These are phyloP conservation scores for Dolichallabes microphthalmus DNA, from an alignment of 2,113 vertebrate species.

Conservation along the genomic window DNA sequence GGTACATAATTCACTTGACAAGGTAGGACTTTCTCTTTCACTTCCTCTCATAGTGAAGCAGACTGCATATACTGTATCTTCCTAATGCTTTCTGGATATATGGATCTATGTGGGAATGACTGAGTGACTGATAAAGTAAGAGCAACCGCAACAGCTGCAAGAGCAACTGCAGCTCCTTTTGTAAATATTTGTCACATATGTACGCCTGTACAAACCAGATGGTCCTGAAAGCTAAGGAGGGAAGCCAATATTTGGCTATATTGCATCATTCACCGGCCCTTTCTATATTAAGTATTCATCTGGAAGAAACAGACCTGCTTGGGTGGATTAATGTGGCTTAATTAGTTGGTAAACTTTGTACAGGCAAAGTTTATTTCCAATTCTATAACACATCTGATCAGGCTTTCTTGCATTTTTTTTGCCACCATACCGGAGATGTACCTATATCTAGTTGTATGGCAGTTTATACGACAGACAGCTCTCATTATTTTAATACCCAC, in stretches of 20 bases:
- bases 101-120: not conserved
- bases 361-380: not conserved
- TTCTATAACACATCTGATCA: not conserved
- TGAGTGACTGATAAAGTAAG: not conserved
- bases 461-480: not conserved
- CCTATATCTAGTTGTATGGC: not conserved
- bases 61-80: not conserved
- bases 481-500: not conserved
- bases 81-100: not conserved
- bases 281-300: not conserved
- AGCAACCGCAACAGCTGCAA: conserved; percentile 9
- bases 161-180: conserved; percentile 7
- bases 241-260: not conserved
- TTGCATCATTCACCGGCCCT: not conserved
- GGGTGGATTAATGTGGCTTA: not conserved
- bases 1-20: not conserved
- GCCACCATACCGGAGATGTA: not conserved
- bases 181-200: conserved; percentile 33
- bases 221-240: not conserved
- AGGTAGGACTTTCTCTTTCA: not conserved
- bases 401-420: not conserved
- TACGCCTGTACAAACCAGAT: conserved; percentile 27
- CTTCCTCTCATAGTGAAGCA: not conserved
- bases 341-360: not conserved
- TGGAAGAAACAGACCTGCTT: not conserved